phyloP scores from a whole-genome alignment of 2,113 vertebrate genomes.

The Polypterus senegalus region DNA sequence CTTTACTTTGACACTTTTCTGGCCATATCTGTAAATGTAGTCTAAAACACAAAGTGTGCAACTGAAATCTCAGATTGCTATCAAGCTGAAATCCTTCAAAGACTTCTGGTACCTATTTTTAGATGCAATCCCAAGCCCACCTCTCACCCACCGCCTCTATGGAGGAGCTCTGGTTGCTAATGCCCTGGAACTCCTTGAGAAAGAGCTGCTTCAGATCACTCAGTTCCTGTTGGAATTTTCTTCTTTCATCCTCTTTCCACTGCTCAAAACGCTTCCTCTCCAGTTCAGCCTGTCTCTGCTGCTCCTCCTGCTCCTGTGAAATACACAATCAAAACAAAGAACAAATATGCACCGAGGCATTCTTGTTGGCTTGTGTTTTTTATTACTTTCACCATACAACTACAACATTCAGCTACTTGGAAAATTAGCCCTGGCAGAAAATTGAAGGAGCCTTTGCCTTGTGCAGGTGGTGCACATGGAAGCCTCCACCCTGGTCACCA shows the following conservation, averaged over 20 bases:
- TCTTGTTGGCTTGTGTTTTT: neutral
- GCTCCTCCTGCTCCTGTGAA: slow-evolving; percentile 41
- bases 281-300: slow-evolving; percentile 26
- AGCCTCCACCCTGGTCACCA: too few relatives aligned
- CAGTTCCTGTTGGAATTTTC: slow-evolving; percentile 35
- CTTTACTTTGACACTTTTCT: too few relatives aligned
- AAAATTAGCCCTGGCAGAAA: too few relatives aligned
- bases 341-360: neutral
- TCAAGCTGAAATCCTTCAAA: too few relatives aligned
- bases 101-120: too few relatives aligned
- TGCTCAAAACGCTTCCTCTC: slow-evolving; percentile 36
- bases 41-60: too few relatives aligned
- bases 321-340: neutral
- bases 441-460: too few relatives aligned
- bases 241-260: slow-evolving; percentile 52
- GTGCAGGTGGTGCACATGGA: too few relatives aligned
- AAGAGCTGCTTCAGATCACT: slow-evolving; percentile 38
- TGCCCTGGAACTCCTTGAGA: slow-evolving; percentile 33
- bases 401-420: neutral
- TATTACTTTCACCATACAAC: neutral
- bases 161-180: slow-evolving; percentile 36
- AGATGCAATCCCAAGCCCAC: too few relatives aligned
- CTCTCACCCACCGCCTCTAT: slow-evolving; percentile 39
- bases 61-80: too few relatives aligned
- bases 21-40: too few relatives aligned